phyloP scores from a whole-genome alignment of 2,797 vertebrate species.

The Parauchenoglanis punctatus region DNA sequence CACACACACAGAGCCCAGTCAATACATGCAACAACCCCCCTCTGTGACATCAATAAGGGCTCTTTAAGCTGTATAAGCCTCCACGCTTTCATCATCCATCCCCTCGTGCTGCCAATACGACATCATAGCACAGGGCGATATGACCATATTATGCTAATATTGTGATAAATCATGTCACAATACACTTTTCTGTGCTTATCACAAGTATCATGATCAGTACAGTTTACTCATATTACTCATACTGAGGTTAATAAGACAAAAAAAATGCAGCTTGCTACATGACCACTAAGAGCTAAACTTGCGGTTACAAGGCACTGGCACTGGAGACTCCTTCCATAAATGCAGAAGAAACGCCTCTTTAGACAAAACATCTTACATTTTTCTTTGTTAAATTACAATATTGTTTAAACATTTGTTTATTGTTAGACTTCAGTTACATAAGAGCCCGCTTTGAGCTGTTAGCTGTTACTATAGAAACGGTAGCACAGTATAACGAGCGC shows the following conservation, averaged over 20 bases:
- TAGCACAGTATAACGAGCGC: not conserved
- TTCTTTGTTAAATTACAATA: not conserved
- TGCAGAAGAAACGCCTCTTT: not conserved
- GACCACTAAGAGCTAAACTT: not conserved
- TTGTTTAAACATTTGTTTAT: not conserved
- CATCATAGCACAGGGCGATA: slow-evolving; percentile 16
- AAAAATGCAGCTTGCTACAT: not conserved
- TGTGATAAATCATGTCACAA: not conserved
- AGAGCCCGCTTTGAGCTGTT: not conserved
- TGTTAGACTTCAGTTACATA: not conserved
- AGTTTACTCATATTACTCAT: not conserved
- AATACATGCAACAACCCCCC: slow-evolving; percentile 37
- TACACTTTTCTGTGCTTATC: not conserved
- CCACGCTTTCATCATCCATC: slow-evolving; percentile 43
- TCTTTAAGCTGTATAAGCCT: slow-evolving; percentile 54
- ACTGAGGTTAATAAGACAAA: not conserved
- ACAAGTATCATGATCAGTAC: not conserved
- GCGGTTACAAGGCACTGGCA: not conserved
- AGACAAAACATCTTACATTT: not conserved
- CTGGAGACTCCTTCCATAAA: slow-evolving; percentile 14
- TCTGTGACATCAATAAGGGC: slow-evolving; percentile 52
- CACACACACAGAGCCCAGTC: slow-evolving; percentile 32
- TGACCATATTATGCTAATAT: not conserved
- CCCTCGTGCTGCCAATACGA: slow-evolving; percentile 45
- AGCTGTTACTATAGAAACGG: not conserved